These are phyloP conservation scores for Nansenia antarctica DNA, from an alignment of 2,113 vertebrate species.

Conservation along the genomic window DNA sequence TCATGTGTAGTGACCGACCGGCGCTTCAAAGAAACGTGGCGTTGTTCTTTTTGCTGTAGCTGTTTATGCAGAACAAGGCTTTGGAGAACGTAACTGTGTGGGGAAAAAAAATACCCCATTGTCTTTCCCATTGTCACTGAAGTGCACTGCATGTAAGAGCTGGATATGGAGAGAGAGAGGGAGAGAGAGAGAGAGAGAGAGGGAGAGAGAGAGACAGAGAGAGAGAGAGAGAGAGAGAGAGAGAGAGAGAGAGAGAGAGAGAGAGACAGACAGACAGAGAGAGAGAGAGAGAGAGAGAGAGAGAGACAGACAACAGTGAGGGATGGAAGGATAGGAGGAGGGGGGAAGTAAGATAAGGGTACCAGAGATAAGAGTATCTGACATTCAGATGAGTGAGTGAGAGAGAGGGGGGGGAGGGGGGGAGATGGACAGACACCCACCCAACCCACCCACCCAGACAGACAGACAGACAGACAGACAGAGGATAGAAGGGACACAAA, in stretches of 20 bases:
- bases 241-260: neutral
- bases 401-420: too few species aligned
- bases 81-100: conserved; percentile 4
- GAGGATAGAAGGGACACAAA: too few species aligned
- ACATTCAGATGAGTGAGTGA: too few species aligned
- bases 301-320: neutral
- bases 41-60: conserved; percentile 6
- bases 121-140: neutral
- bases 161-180: neutral
- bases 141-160: neutral
- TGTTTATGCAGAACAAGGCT: conserved; percentile 26
- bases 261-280: neutral
- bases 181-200: neutral
- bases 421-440: too few species aligned
- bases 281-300: neutral
- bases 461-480: too few species aligned
- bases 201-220: neutral
- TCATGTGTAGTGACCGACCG: conserved; percentile 15
- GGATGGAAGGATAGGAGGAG: neutral
- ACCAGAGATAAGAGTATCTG: too few species aligned
- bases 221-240: neutral
- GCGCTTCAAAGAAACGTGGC: too few species aligned
- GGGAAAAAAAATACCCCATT: neutral
- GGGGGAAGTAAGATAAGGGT: neutral
- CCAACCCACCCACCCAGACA: too few species aligned